Evolutionary conservation across 2,797 vertebrate genomes (phyloP).

Genomic region (Ctenopoma multispine): DNA sequence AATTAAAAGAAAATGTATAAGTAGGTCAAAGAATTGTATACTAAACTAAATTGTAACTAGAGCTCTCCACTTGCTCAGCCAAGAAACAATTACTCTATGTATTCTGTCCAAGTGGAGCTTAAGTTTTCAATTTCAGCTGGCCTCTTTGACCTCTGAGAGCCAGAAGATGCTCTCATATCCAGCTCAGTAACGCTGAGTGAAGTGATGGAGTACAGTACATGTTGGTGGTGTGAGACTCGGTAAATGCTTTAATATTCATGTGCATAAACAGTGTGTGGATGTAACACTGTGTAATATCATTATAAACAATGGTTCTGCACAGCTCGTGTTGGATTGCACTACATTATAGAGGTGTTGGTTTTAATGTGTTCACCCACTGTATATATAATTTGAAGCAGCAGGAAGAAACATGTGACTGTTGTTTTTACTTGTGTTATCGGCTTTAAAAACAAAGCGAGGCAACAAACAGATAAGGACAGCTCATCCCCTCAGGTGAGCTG

Average conservation of each 20-base stretch:
- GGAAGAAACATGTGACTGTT: not conserved
- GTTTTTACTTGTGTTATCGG: constrained; percentile 32
- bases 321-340: not conserved
- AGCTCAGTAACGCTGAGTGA: constrained; percentile 2
- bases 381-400: not conserved
- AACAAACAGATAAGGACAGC: constrained; percentile 24
- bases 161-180: constrained; percentile 22
- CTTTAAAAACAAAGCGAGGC: constrained; percentile 32
- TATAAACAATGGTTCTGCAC: not conserved
- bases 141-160: constrained; percentile 24
- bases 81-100: constrained; percentile 46
- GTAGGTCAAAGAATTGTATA: not conserved
- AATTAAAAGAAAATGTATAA: not conserved
- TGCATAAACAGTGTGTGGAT: not conserved
- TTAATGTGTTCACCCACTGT: not conserved
- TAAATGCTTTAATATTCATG: not conserved
- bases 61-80: constrained; percentile 11
- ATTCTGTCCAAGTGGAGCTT: constrained; percentile 37
- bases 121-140: constrained; percentile 46
- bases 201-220: constrained; percentile 4
- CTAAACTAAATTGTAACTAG: too few relatives aligned
- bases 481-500: constrained; percentile 38
- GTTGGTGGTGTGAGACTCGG: constrained; percentile 13
- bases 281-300: not conserved
- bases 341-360: not conserved